phyloP scores from a whole-genome alignment of 2,113 vertebrate genomes.

The Varanus salvator region DNA sequence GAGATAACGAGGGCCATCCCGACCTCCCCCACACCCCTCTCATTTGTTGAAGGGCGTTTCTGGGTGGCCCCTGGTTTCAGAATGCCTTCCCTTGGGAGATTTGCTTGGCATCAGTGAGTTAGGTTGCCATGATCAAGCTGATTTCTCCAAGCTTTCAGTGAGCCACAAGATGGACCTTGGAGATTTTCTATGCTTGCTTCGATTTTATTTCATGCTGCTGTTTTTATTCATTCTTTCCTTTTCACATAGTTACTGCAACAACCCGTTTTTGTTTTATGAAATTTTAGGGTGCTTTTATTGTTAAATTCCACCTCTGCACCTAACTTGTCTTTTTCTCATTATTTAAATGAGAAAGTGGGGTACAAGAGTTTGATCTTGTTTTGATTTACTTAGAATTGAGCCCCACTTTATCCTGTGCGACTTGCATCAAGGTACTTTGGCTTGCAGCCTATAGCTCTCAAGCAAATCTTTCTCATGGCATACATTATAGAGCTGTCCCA shows the following conservation, averaged over 20 bases:
- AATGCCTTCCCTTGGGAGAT: neutral
- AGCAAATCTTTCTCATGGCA: neutral
- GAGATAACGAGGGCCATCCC: neutral
- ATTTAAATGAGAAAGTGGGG: neutral
- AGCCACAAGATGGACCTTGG: neutral
- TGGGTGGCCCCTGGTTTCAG: neutral
- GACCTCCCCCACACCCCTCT: too few relatives aligned
- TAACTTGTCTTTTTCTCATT: neutral
- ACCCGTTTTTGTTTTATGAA: neutral
- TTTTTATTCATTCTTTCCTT: neutral
- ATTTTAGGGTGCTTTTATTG: neutral
- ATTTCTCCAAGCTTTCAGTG: neutral
- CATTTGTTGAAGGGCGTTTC: neutral
- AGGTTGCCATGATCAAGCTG: neutral
- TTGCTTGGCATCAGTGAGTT: neutral
- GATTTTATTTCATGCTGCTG: neutral
- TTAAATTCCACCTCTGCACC: neutral
- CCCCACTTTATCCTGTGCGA: neutral
- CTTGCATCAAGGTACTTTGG: neutral
- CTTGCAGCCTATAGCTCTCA: neutral
- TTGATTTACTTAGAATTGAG: neutral
- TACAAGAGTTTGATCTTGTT: neutral
- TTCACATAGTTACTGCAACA: neutral
- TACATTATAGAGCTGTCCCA: neutral
- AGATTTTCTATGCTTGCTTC: neutral